Evolutionary conservation across 2,113 vertebrate genomes (phyloP), one percentile per base, ranked within the genome.

Genomic region (Lampris incognitus): DNA sequence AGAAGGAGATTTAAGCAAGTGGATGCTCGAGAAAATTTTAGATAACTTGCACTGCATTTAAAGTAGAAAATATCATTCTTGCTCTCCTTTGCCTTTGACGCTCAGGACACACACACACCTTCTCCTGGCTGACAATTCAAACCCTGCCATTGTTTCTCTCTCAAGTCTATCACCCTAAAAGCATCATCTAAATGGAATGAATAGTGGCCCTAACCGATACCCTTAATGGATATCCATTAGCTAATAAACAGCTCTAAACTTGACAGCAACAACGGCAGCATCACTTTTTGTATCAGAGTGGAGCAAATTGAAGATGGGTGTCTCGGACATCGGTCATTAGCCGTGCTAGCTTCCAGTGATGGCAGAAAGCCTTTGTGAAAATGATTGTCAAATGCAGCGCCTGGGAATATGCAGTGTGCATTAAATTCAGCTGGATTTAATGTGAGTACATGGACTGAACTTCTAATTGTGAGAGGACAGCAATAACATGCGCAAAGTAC

Each of bases 121-220:
- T 41, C 11, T 59, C 76, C 42, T 68, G 63, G 36, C 63, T 74
- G 56, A 86, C 65, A 78, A 24, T 56, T 48, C 49, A 57, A 76
- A 61, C 74, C 60, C 56, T 57, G 10, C 83, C 39, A 74, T 71
- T 84, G 67, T 78, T 48, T 69, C 63, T 69, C 76, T 76, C n/a
- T 76, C 39, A 61, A 79, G 59, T 54, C 59, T 81, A 9, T 64
- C 9, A 3, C 4, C 37, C 74, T 87, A 69, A 87, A 84, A 84
- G 84, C 76, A 48, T 83, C 54, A 56, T 83, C 9, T 36, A 57
- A 76, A 79, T 74, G 4, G 79, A 75, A 75, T 68, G 11, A 84
- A 81, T 84, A 83, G 37, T 68, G 66, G 5, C 58, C 48, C 37
- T 86, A 83, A 87, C 84, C 71, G 84, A 64, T 73, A 37, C 69